Evolutionary conservation across 2,888 invertebrate genomes (phyloP).

Genomic region (Lydus trimaculatus): DNA sequence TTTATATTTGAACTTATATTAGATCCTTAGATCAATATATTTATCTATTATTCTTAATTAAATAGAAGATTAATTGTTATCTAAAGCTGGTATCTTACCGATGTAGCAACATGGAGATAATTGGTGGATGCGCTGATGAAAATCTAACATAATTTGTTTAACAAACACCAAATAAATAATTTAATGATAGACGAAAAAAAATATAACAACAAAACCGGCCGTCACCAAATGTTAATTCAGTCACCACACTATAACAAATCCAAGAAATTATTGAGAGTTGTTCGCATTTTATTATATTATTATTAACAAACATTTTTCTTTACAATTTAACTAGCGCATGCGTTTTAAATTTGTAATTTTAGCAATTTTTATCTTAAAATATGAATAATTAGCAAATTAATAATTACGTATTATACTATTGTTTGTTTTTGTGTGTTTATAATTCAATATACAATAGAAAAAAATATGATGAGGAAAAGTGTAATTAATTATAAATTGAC

Average conservation of each 20-base stretch:
- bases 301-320: background rate
- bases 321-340: slow-evolving; percentile 25
- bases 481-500: background rate
- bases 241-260: background rate
- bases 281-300: background rate
- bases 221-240: slow-evolving; percentile 35
- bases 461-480: background rate
- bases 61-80: background rate
- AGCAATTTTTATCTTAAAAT: background rate
- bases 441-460: background rate
- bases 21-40: background rate
- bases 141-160: background rate
- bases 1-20: background rate
- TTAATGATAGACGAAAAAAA: too few relatives aligned
- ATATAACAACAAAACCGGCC: slow-evolving; percentile 35
- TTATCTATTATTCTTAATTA: background rate
- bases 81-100: background rate
- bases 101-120: background rate
- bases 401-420: background rate
- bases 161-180: background rate
- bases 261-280: background rate
- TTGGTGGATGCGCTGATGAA: background rate
- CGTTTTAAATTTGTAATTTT: slow-evolving; percentile 8
- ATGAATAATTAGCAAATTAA: background rate
- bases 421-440: slow-evolving; percentile 13